A percentile compares a stretch with the other conserved stretches of the same genome.
Evolutionary conservation across 2,888 invertebrate species (phyloP).

Genomic region (Heliothis peltigera): DNA sequence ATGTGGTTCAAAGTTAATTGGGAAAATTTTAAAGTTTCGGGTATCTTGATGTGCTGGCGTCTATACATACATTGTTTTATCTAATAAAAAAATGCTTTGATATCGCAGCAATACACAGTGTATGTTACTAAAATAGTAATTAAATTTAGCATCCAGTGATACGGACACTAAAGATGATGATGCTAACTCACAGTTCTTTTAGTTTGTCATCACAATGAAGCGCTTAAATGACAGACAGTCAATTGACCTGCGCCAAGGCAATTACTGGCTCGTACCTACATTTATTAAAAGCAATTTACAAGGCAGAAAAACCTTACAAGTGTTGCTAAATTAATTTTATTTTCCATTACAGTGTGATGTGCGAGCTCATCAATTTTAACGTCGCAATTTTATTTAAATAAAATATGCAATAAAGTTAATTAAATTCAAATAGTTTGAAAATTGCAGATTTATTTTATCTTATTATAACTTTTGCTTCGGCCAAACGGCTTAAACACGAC

Average conservation of each 20-base stretch:
- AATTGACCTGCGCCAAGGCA: background rate
- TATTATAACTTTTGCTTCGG: background rate
- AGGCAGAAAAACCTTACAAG: background rate
- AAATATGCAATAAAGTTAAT: background rate
- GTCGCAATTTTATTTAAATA: background rate
- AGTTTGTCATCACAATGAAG: background rate
- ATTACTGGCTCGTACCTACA: background rate
- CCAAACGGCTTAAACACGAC: too few species aligned
- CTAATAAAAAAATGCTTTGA: too few species aligned
- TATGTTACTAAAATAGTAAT: too few species aligned
- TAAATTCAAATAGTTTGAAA: background rate
- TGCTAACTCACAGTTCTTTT: background rate
- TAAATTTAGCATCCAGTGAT: background rate
- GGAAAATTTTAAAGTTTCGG: too few species aligned
- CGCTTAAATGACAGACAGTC: background rate
- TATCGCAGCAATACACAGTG: too few species aligned
- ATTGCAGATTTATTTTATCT: background rate
- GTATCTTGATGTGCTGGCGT: too few species aligned
- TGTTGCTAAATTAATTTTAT: conserved; percentile 19
- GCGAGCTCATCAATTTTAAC: conserved; percentile 8
- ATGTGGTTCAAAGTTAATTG: too few species aligned
- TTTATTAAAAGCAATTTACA: background rate
- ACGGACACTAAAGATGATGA: background rate
- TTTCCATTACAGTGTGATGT: conserved; percentile 1
- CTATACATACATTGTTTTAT: too few species aligned